Conservation (phyloP, 2,113 vertebrate genomes). For the Euleptes europaea region DNA sequence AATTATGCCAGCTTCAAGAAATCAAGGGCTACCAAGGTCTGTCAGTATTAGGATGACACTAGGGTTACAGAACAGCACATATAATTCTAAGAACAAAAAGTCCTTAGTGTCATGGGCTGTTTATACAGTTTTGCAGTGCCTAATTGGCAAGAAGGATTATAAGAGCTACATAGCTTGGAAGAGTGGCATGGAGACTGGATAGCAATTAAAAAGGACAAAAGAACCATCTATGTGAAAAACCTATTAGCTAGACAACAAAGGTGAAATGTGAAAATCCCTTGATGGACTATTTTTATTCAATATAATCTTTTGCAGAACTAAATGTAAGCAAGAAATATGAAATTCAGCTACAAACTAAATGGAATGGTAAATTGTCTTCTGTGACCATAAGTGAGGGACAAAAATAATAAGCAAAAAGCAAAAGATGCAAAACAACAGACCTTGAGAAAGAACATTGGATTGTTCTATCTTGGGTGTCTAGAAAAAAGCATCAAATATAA, state of each 20-base stretch:
- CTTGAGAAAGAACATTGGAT: not conserved
- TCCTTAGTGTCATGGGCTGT: not conserved
- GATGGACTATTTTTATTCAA: slow-evolving; percentile 26
- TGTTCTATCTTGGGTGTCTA: not conserved
- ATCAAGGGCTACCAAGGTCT: not conserved
- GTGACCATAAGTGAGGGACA: not conserved
- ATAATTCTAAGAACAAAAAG: not conserved
- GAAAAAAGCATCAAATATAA: not conserved
- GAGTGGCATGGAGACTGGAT: not conserved
- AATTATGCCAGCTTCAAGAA: slow-evolving; percentile 14
- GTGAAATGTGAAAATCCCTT: not conserved
- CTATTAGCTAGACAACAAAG: not conserved
- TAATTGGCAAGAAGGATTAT: not conserved
- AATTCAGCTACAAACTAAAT: slow-evolving; percentile 34
- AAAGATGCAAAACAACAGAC: not conserved
- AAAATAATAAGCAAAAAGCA: slow-evolving; percentile 8
- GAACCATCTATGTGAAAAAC: not conserved
- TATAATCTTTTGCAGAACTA: slow-evolving; percentile 12
- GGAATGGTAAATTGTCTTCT: not conserved
- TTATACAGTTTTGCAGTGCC: not conserved
- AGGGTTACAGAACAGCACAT: not conserved
- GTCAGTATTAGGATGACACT: not conserved
- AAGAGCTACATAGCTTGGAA: rapidly evolving
- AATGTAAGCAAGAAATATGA: not conserved
- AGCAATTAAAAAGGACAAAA: slow-evolving; percentile 17